Base-by-base conservation (phyloP, 2,888 invertebrate genomes). In the Acrobasis consociella region DNA sequence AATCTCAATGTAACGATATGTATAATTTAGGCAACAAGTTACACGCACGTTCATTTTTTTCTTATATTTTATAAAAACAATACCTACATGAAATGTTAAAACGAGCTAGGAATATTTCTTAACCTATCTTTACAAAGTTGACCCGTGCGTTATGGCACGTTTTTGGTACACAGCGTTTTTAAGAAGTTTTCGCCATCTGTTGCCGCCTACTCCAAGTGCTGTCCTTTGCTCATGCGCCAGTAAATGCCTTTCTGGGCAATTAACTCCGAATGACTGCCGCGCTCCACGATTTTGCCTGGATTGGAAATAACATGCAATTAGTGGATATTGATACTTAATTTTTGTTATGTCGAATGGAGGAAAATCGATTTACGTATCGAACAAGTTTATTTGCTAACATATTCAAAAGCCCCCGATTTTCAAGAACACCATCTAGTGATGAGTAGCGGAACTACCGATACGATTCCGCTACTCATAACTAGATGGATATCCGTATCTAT, bases 231-330 rank as follows among this genome's bases (percentile, higher is more conserved):
- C 78, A 96, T 93, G 59, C 93, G 92, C 84, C 94, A 94, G 81
- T 97, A 97, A 49, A 94, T 85, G 2, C 95, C 95, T 71, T 94
- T 93, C 62, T 89, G 83, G 46, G 86, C 89, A 81, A 96, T 92
- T 13, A 97, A 88, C 71, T 96, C 95, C 1, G 94, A 88, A 73
- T 97, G 97, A 1, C 95, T 95, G 49, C 97, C 97, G 70, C 94
- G 93, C 79, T 97, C 97, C 5, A 95, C 94, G 13, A 98, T 95
- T 70, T 89, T 89, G 39, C 98, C 97, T 80, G 76, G 46, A 78
- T 76, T 60, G 17, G 22, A 67, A 60, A 13, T 16, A 49, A 52
- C n/a, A 22, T 53, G 46, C 56, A 52, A 63, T 49, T 22, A 13
- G 13, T 10, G 2, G 13, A 13, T 10, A 42, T 42, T 31, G 31